Evolutionary conservation across 1,140 invertebrate species (phyloP).

Genomic region (Cephus cinctus): DNA sequence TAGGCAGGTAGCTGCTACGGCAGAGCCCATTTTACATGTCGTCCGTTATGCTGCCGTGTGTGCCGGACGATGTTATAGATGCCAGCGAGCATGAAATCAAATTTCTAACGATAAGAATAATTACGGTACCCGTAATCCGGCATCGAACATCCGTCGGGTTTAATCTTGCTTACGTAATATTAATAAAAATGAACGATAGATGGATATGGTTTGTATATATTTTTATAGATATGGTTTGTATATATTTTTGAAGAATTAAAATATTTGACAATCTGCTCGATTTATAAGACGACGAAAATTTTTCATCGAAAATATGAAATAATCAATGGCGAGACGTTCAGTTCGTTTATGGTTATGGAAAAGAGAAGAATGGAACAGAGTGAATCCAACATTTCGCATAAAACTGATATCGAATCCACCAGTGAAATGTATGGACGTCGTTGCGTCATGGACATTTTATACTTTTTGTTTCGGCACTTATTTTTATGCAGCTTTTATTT

Average conservation of each 20-base stretch:
- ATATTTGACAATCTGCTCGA: too few relatives aligned
- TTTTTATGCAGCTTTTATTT: too few relatives aligned
- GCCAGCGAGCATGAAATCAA: slow-evolving; percentile 48
- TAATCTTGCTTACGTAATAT: too few relatives aligned
- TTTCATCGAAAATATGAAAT: background rate
- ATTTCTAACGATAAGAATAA: slow-evolving; percentile 48
- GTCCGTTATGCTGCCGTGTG: too few relatives aligned
- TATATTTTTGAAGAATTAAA: too few relatives aligned
- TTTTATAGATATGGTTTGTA: too few relatives aligned
- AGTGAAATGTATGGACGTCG: background rate
- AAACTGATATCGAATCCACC: background rate
- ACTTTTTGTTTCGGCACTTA: background rate
- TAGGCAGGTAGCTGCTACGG: slow-evolving; percentile 4
- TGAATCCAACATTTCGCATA: background rate
- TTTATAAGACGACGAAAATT: too few relatives aligned
- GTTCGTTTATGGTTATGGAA: background rate
- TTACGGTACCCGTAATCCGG: too few relatives aligned
- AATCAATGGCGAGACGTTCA: background rate
- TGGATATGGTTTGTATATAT: too few relatives aligned
- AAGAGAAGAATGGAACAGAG: background rate
- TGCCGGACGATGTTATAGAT: slow-evolving; percentile 38
- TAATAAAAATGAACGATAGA: too few relatives aligned
- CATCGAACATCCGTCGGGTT: too few relatives aligned
- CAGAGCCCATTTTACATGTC: too few relatives aligned
- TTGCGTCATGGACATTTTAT: background rate